phyloP scores from a whole-genome alignment of 2,888 invertebrate genomes.

The Netelia fuscicornis region DNA sequence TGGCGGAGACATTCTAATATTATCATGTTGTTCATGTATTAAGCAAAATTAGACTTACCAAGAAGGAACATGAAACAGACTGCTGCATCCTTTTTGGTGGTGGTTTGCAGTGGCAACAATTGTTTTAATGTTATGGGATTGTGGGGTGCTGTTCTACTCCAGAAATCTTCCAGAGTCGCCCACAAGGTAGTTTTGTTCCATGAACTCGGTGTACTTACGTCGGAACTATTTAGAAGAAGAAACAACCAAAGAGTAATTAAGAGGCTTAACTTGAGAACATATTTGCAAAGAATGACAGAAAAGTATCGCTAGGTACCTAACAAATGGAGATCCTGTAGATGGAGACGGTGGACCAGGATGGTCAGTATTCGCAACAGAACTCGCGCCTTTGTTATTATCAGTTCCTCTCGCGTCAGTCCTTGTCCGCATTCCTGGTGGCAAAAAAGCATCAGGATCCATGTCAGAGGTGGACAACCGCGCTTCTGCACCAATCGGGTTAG shows the following conservation, averaged over 20 bases:
- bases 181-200: conserved; percentile 39
- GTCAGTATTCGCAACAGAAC: conserved; percentile 4
- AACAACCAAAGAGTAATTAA: not conserved
- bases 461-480: not conserved
- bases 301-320: not conserved
- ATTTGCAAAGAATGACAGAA: not conserved
- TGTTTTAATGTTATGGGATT: conserved; percentile 93
- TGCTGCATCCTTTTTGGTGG: conserved; percentile 91
- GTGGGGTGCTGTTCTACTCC: conserved; percentile 1
- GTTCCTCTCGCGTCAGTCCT: not conserved
- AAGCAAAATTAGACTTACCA: conserved; percentile 10
- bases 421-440: conserved; percentile 22
- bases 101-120: conserved; percentile 96
- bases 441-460: conserved; percentile 29
- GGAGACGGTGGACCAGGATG: conserved; percentile 5
- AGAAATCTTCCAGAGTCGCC: conserved; percentile 22
- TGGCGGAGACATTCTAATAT: not conserved
- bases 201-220: not conserved
- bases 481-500: not conserved
- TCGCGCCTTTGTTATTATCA: not conserved
- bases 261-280: not conserved
- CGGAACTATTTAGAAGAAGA: conserved; percentile 21
- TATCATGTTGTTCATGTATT: not conserved
- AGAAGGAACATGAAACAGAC: conserved; percentile 83
- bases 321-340: too few species aligned